Conservation (phyloP, 2,888 invertebrate species). For the Geotrupes spiniger region DNA sequence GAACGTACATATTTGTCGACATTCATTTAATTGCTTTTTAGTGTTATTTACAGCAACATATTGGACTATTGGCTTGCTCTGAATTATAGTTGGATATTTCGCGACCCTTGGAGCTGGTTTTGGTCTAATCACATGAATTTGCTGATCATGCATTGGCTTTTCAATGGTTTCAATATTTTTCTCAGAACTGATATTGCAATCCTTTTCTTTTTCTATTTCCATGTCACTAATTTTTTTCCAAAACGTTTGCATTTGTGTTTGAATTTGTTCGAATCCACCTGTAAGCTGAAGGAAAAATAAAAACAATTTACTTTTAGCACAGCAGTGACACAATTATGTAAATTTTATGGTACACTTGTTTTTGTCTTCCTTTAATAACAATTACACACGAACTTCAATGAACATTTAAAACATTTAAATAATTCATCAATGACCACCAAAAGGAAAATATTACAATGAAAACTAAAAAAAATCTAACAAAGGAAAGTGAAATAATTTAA, state of each 20-base stretch:
- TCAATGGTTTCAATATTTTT: too few species aligned
- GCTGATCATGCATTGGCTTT: background rate
- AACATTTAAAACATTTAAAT: too few species aligned
- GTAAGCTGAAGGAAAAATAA: constrained; percentile 36
- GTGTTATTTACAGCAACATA: too few species aligned
- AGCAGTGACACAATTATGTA: constrained; percentile 1
- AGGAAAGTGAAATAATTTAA: too few species aligned
- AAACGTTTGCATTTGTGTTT: constrained; percentile 46
- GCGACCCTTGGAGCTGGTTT: constrained; percentile 6
- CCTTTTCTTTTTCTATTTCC: constrained; percentile 30
- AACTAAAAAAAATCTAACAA: too few species aligned
- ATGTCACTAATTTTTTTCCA: constrained; percentile 42
- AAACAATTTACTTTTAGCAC: constrained; percentile 4
- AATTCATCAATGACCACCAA: too few species aligned
- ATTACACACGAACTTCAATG: too few species aligned
- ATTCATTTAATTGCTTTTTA: too few species aligned
- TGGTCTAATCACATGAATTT: background rate
- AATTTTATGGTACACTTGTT: too few species aligned
- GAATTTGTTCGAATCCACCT: constrained; percentile 39
- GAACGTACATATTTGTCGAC: too few species aligned
- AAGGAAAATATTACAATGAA: too few species aligned
- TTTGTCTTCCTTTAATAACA: too few species aligned
- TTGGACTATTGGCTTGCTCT: background rate
- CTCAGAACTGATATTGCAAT: background rate
- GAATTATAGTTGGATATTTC: background rate